These are phyloP conservation scores for Tor tambroides DNA, from an alignment of 2,113 vertebrate genomes.

Conservation along the genomic window DNA sequence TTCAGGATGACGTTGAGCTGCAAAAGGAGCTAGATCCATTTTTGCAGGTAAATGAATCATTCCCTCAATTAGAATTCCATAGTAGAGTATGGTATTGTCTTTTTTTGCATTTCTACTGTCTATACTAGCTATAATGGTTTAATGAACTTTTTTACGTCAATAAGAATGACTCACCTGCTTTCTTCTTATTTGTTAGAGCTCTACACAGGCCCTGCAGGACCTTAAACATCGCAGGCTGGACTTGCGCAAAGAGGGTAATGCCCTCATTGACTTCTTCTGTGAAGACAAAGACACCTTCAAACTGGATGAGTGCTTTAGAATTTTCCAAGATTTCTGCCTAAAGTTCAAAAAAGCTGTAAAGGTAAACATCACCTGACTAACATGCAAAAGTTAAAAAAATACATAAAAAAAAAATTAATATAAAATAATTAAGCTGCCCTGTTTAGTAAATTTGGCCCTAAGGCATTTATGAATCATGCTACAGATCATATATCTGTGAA, in stretches of 20 bases:
- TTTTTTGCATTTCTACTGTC: not conserved
- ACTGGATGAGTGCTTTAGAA: slow-evolving; percentile 94
- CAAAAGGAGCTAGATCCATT: slow-evolving; percentile 87
- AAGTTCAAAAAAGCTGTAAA: slow-evolving; percentile 95
- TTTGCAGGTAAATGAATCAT: slow-evolving; percentile 80
- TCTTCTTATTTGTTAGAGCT: slow-evolving; percentile 74
- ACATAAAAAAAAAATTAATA: not conserved
- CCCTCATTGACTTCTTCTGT: slow-evolving; percentile 97
- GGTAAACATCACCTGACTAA: slow-evolving; percentile 70
- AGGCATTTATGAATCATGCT: not conserved
- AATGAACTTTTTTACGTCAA: not conserved
- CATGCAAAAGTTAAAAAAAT: not conserved
- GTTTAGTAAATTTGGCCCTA: not conserved
- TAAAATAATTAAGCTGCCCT: not conserved
- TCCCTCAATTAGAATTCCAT: slow-evolving; percentile 1
- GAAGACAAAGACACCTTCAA: slow-evolving; percentile 98
- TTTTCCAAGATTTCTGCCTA: slow-evolving; percentile 94
- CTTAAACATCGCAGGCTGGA: slow-evolving; percentile 83
- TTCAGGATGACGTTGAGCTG: slow-evolving; percentile 84
- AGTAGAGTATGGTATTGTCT: not conserved
- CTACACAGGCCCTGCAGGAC: slow-evolving; percentile 83
- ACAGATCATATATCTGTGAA: not conserved
- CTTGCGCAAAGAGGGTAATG: slow-evolving; percentile 84
- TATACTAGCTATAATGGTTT: slow-evolving; percentile 19
- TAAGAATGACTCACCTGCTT: not conserved